Base-by-base conservation (phyloP, 2,113 vertebrate genomes). In the Brachyistius frenatus region DNA sequence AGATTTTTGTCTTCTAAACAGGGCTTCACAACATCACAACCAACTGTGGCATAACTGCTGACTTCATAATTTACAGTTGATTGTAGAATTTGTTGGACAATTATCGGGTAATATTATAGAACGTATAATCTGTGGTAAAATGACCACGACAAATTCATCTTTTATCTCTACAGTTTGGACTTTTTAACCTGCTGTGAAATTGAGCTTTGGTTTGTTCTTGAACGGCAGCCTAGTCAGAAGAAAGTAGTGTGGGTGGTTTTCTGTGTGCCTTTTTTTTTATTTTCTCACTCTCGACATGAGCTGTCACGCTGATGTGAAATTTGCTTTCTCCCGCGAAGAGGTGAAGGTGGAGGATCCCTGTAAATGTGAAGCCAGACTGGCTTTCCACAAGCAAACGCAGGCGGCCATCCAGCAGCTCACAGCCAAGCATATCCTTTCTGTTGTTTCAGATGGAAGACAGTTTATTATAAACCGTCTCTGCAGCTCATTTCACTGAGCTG, bases 351-450 rank as follows among this genome's bases (percentile, higher is more conserved):
- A 84, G 71, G 95, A 97, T 41, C 94, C 95, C 7, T 99, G 98
- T 82, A 96, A 95, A 32, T 98, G 97, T 84, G 95, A 96, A 83
- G 96, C 96, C 81, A 93, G 95, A 1, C 84, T 96, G 93, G 95
- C 91, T 1, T 96, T 99, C 92, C 97, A 97, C 91, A 95, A 93
- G 62, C 94, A 95, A 4, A 94, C 95, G 10, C 96, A 94, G 82
- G 95, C 93, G 0, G 89, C 84, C 77, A 91, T 99, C 39, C 95
- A 97, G 91, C 93, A 95, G 86, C 93, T 99, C 72, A 93, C 95
- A 36, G 87, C 87, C 78, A 97, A 95, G 90, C 71, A 99, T 98
- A 99, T 99, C 98, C 97, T 98, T 96, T 93, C 68, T 75, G 37
- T 80, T 69, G 76, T 76, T 82, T 84, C 78, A 87, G 66, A 62